Percentiles rank a stretch among this genome's conserved stretches.
These are phyloP conservation scores for Polia nebulosa DNA, from an alignment of 2,888 invertebrate species.

Conservation along the genomic window DNA sequence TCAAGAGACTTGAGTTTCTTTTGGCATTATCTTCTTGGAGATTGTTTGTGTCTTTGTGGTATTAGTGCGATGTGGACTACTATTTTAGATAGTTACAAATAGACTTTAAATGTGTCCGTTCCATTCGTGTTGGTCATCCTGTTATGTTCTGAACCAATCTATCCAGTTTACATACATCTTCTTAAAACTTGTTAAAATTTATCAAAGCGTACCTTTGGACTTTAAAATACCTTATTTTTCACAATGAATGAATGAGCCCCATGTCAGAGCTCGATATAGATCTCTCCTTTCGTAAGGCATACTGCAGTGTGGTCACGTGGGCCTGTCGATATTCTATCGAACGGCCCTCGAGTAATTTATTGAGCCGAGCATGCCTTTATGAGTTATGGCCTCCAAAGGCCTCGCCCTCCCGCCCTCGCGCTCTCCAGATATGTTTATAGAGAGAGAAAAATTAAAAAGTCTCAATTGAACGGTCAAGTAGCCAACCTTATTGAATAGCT, in stretches of 20 bases:
- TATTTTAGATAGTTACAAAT: neutral
- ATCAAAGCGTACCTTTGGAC: neutral
- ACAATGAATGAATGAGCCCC: slow-evolving; percentile 42
- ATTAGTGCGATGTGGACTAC: neutral
- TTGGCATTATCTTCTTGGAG: slow-evolving; percentile 1
- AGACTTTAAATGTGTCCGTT: neutral
- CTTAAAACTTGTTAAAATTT: neutral
- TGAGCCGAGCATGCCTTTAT: slow-evolving; percentile 70
- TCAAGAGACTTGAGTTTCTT: slow-evolving; percentile 19
- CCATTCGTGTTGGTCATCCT: too few species aligned
- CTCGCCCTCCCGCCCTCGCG: slow-evolving; percentile 51
- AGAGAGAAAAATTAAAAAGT: slow-evolving; percentile 66
- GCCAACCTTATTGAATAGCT: slow-evolving; percentile 41
- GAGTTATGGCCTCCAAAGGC: slow-evolving; percentile 71
- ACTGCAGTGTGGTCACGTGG: slow-evolving; percentile 71
- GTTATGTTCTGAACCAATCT: neutral
- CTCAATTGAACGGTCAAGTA: slow-evolving; percentile 46
- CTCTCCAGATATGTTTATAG: slow-evolving; percentile 64
- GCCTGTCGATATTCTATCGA: slow-evolving; percentile 78
- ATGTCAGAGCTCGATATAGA: slow-evolving; percentile 34
- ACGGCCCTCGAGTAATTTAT: slow-evolving; percentile 74
- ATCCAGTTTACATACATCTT: neutral
- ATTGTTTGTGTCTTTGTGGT: neutral
- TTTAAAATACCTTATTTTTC: neutral
- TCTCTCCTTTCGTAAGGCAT: slow-evolving; percentile 22